Conservation (phyloP, 2,888 invertebrate species). For the Notodonta dromedarius region DNA sequence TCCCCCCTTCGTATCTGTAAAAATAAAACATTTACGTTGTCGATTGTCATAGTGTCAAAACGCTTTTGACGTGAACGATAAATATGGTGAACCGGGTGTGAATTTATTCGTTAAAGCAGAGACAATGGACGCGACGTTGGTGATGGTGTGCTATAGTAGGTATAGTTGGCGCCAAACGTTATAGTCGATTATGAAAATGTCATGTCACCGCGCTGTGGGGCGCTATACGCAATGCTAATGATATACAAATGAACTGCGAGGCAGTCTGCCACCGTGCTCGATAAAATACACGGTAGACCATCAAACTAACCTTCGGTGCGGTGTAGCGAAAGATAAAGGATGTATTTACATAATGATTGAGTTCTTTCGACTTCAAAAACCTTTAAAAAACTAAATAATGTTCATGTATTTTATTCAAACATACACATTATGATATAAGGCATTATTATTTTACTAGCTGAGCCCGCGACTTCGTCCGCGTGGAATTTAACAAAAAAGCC, state of each 20-base stretch:
- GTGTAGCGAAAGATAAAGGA: too few species aligned
- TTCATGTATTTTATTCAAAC: too few species aligned
- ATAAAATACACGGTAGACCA: slow-evolving; percentile 26
- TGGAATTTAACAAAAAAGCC: too few species aligned
- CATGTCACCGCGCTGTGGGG: slow-evolving; percentile 48
- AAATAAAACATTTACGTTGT: not conserved
- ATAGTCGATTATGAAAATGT: slow-evolving; percentile 69
- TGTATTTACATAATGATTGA: too few species aligned
- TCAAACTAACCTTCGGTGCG: too few species aligned
- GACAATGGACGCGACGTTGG: not conserved
- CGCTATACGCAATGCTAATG: slow-evolving; percentile 53
- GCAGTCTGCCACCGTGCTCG: slow-evolving; percentile 39
- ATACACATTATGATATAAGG: too few species aligned
- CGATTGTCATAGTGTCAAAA: slow-evolving; percentile 1
- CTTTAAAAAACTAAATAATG: too few species aligned
- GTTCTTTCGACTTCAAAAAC: too few species aligned
- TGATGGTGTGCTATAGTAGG: not conserved
- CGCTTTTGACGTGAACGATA: not conserved
- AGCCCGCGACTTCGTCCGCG: too few species aligned
- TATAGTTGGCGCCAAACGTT: slow-evolving; percentile 34
- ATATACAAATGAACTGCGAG: slow-evolving; percentile 62
- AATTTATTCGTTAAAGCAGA: slow-evolving; percentile 3
- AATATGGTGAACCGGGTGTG: not conserved
- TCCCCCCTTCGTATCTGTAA: not conserved
- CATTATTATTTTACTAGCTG: too few species aligned